A percentile compares a stretch with the other conserved stretches of the same genome.
phyloP scores from a whole-genome alignment of 2,797 vertebrate species.

The Lindbergichthys nudifrons region DNA sequence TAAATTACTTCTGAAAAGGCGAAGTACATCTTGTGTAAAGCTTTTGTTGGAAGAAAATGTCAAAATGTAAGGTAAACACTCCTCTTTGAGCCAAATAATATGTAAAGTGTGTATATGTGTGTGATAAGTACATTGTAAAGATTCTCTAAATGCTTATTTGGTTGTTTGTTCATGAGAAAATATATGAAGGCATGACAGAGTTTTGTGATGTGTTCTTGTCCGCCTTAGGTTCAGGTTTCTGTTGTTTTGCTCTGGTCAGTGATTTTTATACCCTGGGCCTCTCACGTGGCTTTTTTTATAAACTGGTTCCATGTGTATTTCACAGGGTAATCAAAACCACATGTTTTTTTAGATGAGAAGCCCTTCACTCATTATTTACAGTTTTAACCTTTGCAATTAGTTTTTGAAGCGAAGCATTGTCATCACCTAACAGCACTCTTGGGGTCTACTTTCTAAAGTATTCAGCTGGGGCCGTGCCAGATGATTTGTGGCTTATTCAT shows the following conservation, averaged over 20 bases:
- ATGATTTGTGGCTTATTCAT: not conserved
- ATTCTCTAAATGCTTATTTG: not conserved
- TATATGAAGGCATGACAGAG: not conserved
- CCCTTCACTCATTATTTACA: not conserved
- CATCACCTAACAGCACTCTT: not conserved
- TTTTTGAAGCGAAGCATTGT: not conserved
- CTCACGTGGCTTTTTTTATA: not conserved
- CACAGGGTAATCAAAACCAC: conserved; percentile 42
- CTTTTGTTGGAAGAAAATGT: not conserved
- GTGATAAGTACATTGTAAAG: not conserved
- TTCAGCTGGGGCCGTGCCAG: not conserved
- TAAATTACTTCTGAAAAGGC: not conserved
- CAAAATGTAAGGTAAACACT: not conserved
- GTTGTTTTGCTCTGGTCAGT: not conserved
- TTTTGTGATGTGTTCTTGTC: not conserved
- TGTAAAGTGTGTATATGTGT: not conserved
- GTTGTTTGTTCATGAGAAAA: not conserved
- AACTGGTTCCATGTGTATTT: conserved; percentile 1
- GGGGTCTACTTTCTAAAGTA: not conserved
- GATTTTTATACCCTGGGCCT: not conserved
- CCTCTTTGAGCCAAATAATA: not conserved
- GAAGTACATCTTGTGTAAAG: not conserved
- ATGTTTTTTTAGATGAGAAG: conserved; percentile 32
- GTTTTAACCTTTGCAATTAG: not conserved
- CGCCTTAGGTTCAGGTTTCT: conserved; percentile 8